Percentiles rank a stretch among this genome's conserved stretches.
These are phyloP conservation scores for Epinephelus lanceolatus DNA, from an alignment of 2,113 vertebrate species.

Conservation along the genomic window DNA sequence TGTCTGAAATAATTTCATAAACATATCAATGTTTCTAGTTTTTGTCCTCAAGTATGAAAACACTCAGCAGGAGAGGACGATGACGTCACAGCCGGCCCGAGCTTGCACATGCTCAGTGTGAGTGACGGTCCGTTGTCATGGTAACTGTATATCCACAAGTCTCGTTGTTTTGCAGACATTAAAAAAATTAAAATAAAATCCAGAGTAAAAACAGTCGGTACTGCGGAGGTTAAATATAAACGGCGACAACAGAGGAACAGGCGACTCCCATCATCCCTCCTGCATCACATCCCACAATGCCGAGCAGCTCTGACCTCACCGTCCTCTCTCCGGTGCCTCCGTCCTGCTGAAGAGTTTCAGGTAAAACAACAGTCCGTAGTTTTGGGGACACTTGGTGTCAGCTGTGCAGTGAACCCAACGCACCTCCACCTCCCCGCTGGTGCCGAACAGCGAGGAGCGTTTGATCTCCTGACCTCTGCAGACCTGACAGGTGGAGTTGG, in stretches of 20 bases:
- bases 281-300: constrained; percentile 1
- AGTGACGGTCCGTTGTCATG: not conserved
- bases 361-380: constrained; percentile 10
- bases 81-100: not conserved
- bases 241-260: not conserved
- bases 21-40: not conserved
- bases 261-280: not conserved
- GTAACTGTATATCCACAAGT: not conserved
- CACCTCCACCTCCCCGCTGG: not conserved
- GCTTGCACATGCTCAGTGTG: constrained; percentile 19
- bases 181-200: not conserved
- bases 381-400: not conserved
- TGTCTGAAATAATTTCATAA: not conserved
- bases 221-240: not conserved
- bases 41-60: not conserved
- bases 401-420: not conserved
- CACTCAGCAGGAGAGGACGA: not conserved
- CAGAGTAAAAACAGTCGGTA: not conserved
- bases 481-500: constrained; percentile 10
- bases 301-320: not conserved
- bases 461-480: constrained; percentile 6
- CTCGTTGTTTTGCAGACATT: not conserved
- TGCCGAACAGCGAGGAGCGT: not conserved
- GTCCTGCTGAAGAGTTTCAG: not conserved
- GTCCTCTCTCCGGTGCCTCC: not conserved